phyloP scores from a whole-genome alignment of 1,140 invertebrate genomes.

The Chironomus tepperi region DNA sequence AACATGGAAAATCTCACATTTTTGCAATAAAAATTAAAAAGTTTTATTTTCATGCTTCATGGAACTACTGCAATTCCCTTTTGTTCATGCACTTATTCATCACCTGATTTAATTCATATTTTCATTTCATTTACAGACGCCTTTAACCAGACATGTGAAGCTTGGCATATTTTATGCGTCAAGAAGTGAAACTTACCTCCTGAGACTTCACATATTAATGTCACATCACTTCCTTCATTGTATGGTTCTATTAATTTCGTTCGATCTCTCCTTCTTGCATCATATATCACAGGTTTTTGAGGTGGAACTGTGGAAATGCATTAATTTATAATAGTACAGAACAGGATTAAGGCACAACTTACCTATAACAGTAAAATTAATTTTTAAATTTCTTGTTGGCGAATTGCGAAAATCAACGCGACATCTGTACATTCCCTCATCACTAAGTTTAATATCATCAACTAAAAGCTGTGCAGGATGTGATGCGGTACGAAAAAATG shows the following conservation, averaged over 20 bases:
- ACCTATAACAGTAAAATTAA: constrained; percentile 82
- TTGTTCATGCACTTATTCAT: too few relatives aligned
- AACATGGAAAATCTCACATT: too few relatives aligned
- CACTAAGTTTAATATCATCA: constrained; percentile 58
- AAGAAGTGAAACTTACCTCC: constrained; percentile 60
- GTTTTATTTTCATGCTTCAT: too few relatives aligned
- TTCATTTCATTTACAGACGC: too few relatives aligned
- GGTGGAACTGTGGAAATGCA: constrained; percentile 60
- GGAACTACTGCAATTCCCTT: too few relatives aligned
- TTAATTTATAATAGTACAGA: constrained; percentile 1
- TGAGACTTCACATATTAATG: constrained; percentile 75
- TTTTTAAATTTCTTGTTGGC: constrained; percentile 72
- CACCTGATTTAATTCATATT: too few relatives aligned
- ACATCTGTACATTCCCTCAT: constrained; percentile 77
- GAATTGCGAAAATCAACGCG: constrained; percentile 81
- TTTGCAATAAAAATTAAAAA: too few relatives aligned
- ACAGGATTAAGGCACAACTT: constrained; percentile 27
- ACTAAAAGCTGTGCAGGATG: constrained; percentile 62
- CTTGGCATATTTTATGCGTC: constrained; percentile 26
- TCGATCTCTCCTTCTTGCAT: constrained; percentile 65
- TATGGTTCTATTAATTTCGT: constrained; percentile 74
- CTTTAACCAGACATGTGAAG: constrained; percentile 33
- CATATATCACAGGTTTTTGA: constrained; percentile 74
- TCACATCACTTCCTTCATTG: constrained; percentile 74
- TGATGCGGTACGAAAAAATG: constrained; percentile 60